Evolutionary conservation across 2,113 vertebrate genomes (phyloP).

Genomic region (Nothocercus nigrocapillus): DNA sequence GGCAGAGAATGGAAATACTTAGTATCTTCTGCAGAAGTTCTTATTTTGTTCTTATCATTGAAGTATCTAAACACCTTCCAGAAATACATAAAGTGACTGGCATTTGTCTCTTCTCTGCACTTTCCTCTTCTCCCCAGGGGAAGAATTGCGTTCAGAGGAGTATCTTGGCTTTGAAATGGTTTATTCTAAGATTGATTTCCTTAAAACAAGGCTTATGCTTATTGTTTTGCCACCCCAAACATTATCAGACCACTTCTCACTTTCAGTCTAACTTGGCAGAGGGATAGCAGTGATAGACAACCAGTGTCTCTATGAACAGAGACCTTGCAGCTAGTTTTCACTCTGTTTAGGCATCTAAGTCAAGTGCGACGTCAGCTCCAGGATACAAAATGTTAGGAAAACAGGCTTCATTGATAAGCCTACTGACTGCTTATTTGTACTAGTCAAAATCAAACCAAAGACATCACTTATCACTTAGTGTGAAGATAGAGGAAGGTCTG

Average conservation of each 20-base stretch:
- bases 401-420: not conserved
- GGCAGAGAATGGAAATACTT: not conserved
- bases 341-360: not conserved
- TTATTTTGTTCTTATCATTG: not conserved
- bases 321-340: not conserved
- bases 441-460: not conserved
- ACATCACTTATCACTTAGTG: not conserved
- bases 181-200: constrained; percentile 40
- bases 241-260: constrained; percentile 19
- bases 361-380: not conserved
- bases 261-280: not conserved
- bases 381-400: not conserved
- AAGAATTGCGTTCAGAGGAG: constrained; percentile 18
- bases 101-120: not conserved
- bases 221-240: not conserved
- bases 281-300: not conserved
- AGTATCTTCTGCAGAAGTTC: not conserved
- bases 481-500: not conserved
- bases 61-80: not conserved
- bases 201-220: not conserved
- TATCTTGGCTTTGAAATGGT: constrained; percentile 23
- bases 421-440: not conserved
- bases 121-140: not conserved
- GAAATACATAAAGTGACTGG: not conserved
- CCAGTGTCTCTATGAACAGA: not conserved